phyloP scores from a whole-genome alignment of 1,140 invertebrate genomes.

The Asobara japonica region DNA sequence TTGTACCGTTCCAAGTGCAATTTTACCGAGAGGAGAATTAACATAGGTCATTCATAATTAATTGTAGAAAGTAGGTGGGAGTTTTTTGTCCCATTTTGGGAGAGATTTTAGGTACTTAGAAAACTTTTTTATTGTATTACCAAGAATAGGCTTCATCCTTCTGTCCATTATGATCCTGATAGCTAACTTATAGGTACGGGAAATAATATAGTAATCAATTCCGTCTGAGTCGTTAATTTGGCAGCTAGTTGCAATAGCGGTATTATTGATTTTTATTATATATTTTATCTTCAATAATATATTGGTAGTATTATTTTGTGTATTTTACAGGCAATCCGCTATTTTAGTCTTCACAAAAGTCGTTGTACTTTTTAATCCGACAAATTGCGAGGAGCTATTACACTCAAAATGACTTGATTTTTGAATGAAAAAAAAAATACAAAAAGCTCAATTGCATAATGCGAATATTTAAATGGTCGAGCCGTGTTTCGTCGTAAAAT shows the following conservation, averaged over 20 bases:
- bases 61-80: not conserved
- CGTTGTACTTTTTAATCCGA: not conserved
- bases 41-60: conserved; percentile 9
- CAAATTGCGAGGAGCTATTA: not conserved
- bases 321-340: not conserved
- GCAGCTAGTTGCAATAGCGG: conserved; percentile 6
- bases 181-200: not conserved
- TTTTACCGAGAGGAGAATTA: conserved; percentile 2
- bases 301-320: conserved; percentile 4
- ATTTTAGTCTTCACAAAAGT: not conserved
- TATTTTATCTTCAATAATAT: not conserved
- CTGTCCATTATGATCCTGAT: not conserved
- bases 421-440: not conserved
- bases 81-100: not conserved
- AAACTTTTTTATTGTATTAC: not conserved
- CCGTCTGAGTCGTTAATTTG: not conserved
- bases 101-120: not conserved
- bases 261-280: not conserved
- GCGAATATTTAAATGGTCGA: not conserved
- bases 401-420: not conserved
- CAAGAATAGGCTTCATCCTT: not conserved
- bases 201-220: conserved; percentile 5
- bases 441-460: conserved; percentile 6
- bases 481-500: not conserved
- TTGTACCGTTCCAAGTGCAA: too few relatives aligned